Conservation (phyloP, 2,888 invertebrate genomes). For the Urechis unicinctus region DNA sequence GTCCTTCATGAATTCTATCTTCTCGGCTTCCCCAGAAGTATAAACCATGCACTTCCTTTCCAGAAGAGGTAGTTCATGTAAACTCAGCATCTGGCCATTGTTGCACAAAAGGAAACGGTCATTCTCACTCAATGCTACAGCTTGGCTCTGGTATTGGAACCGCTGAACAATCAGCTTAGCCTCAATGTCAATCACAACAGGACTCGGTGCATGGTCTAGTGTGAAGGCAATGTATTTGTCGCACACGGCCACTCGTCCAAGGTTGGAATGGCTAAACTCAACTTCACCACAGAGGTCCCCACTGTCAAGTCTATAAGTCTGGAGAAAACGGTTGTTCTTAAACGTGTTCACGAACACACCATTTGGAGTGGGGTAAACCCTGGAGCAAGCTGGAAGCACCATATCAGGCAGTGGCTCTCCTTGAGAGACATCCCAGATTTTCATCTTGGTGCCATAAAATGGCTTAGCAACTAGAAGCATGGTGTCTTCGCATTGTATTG, state of each 20-base stretch:
- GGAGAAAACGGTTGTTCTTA: slow-evolving; percentile 26
- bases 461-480: slow-evolving; percentile 34
- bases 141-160: no score
- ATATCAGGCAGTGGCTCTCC: slow-evolving; percentile 36
- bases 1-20: no score
- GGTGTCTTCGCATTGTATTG: slow-evolving; percentile 31
- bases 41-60: no score
- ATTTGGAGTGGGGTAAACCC: slow-evolving; percentile 28
- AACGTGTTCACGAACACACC: slow-evolving; percentile 32
- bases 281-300: slow-evolving; percentile 32
- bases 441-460: slow-evolving; percentile 25
- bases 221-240: slow-evolving; percentile 33
- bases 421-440: slow-evolving; percentile 35
- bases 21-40: no score
- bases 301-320: slow-evolving; percentile 29
- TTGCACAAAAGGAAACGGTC: no score
- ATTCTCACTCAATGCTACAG: no score
- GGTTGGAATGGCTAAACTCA: slow-evolving; percentile 15
- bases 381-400: slow-evolving; percentile 26
- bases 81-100: no score
- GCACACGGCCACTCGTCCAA: slow-evolving; percentile 19
- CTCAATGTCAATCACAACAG: slow-evolving; percentile 27
- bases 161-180: slow-evolving; percentile 25
- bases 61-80: no score
- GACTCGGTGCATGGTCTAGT: slow-evolving; percentile 29